Evolutionary conservation across 1,140 invertebrate genomes (phyloP), one percentile per base, ranked within the genome.

Genomic region (Lycorma delicatula): DNA sequence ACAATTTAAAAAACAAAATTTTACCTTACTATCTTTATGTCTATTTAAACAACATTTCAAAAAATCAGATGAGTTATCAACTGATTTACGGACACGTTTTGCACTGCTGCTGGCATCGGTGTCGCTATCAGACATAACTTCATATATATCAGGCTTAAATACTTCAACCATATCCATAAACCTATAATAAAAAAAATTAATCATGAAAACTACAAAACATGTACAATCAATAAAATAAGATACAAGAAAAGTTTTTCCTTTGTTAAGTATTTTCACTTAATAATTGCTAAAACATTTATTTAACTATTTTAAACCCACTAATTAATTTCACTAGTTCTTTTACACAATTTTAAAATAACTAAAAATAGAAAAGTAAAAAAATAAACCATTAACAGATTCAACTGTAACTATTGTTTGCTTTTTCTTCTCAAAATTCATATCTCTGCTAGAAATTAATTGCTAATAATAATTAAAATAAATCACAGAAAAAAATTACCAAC

Each of bases 81-180:
- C 74, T 18, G 85, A 44, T 44, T 18, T 44, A 44, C 41, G 23
- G 3, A 44, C 88, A 74, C 70, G 91, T 91, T 34, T 77, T 77
- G 0, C 79, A 72, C 63, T 83, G 84, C 20, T 76, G 6, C 11
- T 69, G 3, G 72, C 64, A 65, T 85, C 79, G 23, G 84, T 91
- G 63, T 89, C 86, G n/a, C 85, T 81, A 77, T 93, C 89, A 68
- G 81, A 83, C 56, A 93, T 72, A 20, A 83, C 80, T 66, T 87
- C 79, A 72, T 85, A 89, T 63, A 87, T 80, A 71, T 89, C 84
- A 47, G 89, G 88, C 71, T 82, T 80, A 67, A 85, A 83, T 58
- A 75, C 70, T 73, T 90, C 82, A 34, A 90, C 79, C 34, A 86
- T 67, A 63, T 87, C 76, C 80, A 91, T 85, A 70, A 87, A 89